phyloP scores from a whole-genome alignment of 2,113 vertebrate genomes.

The Oreotrochilus melanogaster region DNA sequence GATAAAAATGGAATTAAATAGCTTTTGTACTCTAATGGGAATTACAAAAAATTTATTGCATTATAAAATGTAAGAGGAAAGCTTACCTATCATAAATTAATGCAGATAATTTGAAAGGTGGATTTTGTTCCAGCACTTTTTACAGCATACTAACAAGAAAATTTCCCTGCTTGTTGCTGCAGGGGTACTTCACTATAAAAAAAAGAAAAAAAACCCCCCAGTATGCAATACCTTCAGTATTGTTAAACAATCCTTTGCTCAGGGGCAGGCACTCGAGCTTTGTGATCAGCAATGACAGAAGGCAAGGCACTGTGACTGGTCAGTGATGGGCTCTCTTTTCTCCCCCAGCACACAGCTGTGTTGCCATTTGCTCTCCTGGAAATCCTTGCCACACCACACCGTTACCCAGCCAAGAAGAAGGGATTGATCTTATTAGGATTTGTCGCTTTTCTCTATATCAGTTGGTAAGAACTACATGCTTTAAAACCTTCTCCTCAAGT shows the following conservation, averaged over 20 bases:
- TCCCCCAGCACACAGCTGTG: constrained; percentile 72
- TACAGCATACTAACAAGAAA: background rate
- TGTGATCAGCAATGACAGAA: background rate
- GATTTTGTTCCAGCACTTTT: background rate
- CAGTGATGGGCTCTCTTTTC: background rate
- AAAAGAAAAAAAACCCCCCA: background rate
- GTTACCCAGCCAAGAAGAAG: constrained; percentile 74
- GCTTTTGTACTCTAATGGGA: background rate
- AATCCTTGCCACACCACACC: constrained; percentile 58
- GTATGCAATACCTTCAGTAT: background rate
- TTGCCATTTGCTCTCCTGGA: constrained; percentile 72
- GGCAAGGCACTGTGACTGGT: fast-evolving
- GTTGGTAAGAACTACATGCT: constrained; percentile 71
- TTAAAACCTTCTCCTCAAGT: background rate
- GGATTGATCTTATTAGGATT: constrained; percentile 64
- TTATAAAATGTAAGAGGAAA: background rate
- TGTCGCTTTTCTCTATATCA: constrained; percentile 44
- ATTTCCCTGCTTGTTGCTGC: background rate
- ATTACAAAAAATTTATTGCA: background rate
- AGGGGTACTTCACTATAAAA: background rate
- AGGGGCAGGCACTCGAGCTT: background rate
- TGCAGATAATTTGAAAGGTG: background rate
- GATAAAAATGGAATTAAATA: background rate
- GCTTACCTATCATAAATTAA: background rate
- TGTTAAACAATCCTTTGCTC: background rate